Base-by-base conservation (phyloP, 2,113 vertebrate genomes). In the Alethe diademata region DNA sequence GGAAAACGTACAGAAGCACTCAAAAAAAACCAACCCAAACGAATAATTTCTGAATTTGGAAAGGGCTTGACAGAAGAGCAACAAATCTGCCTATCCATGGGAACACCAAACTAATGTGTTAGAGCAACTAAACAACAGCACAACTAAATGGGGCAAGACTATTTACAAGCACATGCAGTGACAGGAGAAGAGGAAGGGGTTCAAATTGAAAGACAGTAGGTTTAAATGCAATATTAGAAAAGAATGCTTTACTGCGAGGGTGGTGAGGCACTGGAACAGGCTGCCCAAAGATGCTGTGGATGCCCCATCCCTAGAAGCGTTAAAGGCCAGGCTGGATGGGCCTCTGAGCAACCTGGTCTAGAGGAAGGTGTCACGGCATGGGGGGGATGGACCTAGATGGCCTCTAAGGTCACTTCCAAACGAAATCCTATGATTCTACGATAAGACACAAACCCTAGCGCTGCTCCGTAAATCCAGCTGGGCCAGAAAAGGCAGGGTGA, bases 11-110 rank as follows among this genome's bases (percentile, higher is more conserved):
- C 0, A 16, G 1, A 81, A 67, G 14, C 18, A 45, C 11, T 58
- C 42, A 7, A 54, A 28, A 38, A 60, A 58, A 60, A 19, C 3
- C n/a, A 14, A 26, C 25, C 4, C 31, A 76, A 42, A 40, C 1
- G 0, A 73, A 40, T 4, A 19, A 42, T 9, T 25, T 53, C 4
- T 14, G 2, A 54, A 71, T 24, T 14, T 23, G 13, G 3, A 40
- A 58, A 29, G 14, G 16, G 35, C 26, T 51, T 56, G 19, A 38
- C 31, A 31, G 11, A 75, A 43, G 15, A 58, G 35, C 5, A 10
- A 29, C 8, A 48, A 23, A 72, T 36, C 26, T 51, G 48, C 11
- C 43, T 28, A 19, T 17, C 22, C n/a, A 16, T 1, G 31, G 45
- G 60, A 74, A 76, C 26, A 33, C 0, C 38, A 51, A 31, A 24